Percentiles rank a stretch among this genome's conserved stretches.
phyloP scores from a whole-genome alignment of 2,113 vertebrate genomes.

The Copsychus sechellarum region DNA sequence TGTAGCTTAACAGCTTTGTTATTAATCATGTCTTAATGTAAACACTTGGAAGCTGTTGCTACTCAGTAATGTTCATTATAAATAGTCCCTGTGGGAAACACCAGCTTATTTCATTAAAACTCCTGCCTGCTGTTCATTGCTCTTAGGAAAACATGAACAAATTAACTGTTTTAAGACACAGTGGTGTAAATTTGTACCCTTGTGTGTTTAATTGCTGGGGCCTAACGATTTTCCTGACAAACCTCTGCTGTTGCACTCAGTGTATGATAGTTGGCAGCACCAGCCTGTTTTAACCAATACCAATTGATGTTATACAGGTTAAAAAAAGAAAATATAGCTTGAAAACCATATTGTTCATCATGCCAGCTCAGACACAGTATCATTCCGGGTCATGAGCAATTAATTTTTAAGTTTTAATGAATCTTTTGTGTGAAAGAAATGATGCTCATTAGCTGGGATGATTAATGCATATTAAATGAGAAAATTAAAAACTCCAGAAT shows the following conservation, averaged over 20 bases:
- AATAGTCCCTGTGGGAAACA: constrained; percentile 71
- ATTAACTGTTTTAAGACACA: constrained; percentile 68
- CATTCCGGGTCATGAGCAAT: constrained; percentile 21
- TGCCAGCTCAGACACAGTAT: background rate
- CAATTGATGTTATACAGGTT: background rate
- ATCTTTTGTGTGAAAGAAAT: constrained; percentile 22
- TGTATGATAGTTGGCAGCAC: background rate
- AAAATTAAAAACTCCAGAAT: background rate
- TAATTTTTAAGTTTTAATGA: constrained; percentile 60
- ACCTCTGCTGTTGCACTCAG: background rate
- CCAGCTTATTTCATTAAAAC: constrained; percentile 72
- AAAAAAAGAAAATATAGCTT: background rate
- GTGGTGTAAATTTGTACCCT: constrained; percentile 26
- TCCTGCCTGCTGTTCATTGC: constrained; percentile 72
- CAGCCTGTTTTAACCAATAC: constrained; percentile 18
- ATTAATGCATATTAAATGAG: background rate
- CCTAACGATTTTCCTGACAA: background rate
- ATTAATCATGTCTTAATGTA: constrained; percentile 76
- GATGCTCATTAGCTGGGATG: background rate
- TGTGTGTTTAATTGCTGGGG: background rate
- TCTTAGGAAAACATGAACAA: constrained; percentile 59
- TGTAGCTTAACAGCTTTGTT: constrained; percentile 58
- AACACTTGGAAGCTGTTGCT: constrained; percentile 61
- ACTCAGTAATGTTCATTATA: constrained; percentile 61
- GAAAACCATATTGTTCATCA: constrained; percentile 13